A percentile compares a stretch with the other conserved stretches of the same genome.
Evolutionary conservation across 2,113 vertebrate genomes (phyloP).

Genomic region (Alethe castanea): DNA sequence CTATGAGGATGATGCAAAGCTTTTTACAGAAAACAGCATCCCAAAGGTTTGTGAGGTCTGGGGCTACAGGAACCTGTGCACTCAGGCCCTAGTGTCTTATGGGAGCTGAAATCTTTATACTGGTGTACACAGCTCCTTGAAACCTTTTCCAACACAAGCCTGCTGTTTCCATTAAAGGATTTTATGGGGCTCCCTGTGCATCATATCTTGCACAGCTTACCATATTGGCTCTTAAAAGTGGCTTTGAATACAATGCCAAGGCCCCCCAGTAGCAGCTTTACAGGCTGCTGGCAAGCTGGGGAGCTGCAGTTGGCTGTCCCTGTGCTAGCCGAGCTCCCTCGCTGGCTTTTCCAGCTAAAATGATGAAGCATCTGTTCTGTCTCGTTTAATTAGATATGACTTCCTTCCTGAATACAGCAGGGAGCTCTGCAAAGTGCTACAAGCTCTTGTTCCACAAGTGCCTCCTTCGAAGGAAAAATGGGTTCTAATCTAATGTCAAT

Average conservation of each 20-base stretch:
- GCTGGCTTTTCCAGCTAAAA: not conserved
- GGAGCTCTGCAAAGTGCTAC: not conserved
- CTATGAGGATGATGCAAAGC: not conserved
- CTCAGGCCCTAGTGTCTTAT: not conserved
- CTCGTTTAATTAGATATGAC: not conserved
- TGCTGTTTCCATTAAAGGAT: conserved; percentile 62
- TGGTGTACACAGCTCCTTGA: not conserved
- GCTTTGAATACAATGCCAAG: conserved; percentile 67
- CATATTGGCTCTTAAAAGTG: conserved; percentile 17
- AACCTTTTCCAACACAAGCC: conserved; percentile 4
- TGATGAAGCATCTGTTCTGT: not conserved
- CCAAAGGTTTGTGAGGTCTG: not conserved
- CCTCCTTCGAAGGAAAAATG: not conserved
- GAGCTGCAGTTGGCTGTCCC: not conserved
- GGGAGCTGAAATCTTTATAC: not conserved
- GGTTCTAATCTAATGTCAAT: not conserved
- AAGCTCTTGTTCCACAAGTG: not conserved
- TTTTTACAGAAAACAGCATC: rapidly evolving
- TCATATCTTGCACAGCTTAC: conserved; percentile 52
- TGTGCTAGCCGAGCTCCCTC: rapidly evolving
- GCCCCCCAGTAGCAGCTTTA: conserved; percentile 66
- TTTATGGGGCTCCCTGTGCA: conserved; percentile 62
- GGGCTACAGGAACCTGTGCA: not conserved
- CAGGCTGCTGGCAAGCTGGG: not conserved
- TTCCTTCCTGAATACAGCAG: not conserved